Evolutionary conservation across 2,113 vertebrate genomes (phyloP).

Genomic region (Acrocephalus kingi): DNA sequence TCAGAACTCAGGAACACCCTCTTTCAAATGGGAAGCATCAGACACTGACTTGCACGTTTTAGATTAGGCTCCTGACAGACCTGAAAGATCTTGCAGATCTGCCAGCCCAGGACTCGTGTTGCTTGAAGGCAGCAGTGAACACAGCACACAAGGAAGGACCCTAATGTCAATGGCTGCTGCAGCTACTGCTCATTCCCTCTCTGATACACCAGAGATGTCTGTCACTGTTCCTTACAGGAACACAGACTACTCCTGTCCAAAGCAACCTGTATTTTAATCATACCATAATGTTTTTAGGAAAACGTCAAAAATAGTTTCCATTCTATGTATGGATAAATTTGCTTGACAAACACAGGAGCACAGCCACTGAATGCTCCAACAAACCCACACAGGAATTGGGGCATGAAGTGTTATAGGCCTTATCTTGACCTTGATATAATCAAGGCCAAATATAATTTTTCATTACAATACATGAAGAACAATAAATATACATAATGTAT

Average conservation of each 20-base stretch:
- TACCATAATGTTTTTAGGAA: not conserved
- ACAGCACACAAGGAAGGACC: not conserved
- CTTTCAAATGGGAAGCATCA: not conserved
- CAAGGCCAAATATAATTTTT: not conserved
- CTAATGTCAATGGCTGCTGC: accelerated
- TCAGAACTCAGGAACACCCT: not conserved
- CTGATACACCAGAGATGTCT: not conserved
- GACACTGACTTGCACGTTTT: not conserved
- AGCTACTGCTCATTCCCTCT: not conserved
- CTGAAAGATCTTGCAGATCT: not conserved
- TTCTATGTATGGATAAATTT: not conserved
- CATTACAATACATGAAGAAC: not conserved
- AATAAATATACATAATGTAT: not conserved
- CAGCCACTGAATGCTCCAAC: not conserved
- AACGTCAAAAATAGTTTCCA: not conserved
- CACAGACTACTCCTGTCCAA: not conserved
- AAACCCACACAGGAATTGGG: not conserved
- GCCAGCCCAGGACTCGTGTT: not conserved
- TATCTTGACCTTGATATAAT: not conserved
- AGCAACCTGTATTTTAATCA: not conserved
- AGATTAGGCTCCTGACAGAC: not conserved
- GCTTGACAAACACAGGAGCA: not conserved
- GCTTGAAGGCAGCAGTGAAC: not conserved
- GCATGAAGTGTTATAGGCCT: not conserved
- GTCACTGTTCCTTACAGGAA: accelerated